Base-by-base conservation (phyloP, 1,140 invertebrate species). In the Archivesica marissinica region DNA sequence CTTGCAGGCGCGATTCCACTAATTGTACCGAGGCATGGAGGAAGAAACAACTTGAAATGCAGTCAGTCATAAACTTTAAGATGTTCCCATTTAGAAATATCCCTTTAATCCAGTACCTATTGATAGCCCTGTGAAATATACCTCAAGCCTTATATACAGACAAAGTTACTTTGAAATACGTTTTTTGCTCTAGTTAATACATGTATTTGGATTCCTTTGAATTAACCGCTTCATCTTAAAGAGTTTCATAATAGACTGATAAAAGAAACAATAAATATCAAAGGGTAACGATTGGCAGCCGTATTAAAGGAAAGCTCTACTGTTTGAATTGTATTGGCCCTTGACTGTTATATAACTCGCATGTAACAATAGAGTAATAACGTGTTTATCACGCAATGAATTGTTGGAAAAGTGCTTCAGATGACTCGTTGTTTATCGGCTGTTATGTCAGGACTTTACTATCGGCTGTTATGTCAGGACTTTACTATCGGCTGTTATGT, bases 401-500 rank as follows among this genome's bases (percentile, higher is more conserved):
- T 28, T 30, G 23, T 30, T 7, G 25, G 17, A 30, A 30, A 6
- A 25, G 1, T 2, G 11, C 30, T 64, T 64, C 2, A 35, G 30
- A 64, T 64, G 30, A 33, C 30, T 64, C 59, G 38, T 20, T 64
- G 59, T 64, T 64, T 64, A 64, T 64, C 20, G 59, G 38, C 11
- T 64, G 30, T 64, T 64, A 64, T 64, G 28, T 35, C 30, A 4
- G 20, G 30, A 25, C n/a, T n/a, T n/a, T n/a, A n/a, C n/a, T 64
- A 64, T 64, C 20, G 59, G 38, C 11, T 64, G 30, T 64, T 64
- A 64, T 64, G 28, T 35, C 30, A 4, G 20, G 30, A 25, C n/a
- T n/a, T n/a, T n/a, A n/a, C n/a, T 64, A 64, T 64, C 20, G 59
- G 38, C 11, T 64, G 30, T 64, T 64, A 64, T 64, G 28, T 35